A percentile compares a stretch with the other conserved stretches of the same genome.
phyloP scores from a whole-genome alignment of 2,888 invertebrate species.

The Liopterus haemorrhoidalis region DNA sequence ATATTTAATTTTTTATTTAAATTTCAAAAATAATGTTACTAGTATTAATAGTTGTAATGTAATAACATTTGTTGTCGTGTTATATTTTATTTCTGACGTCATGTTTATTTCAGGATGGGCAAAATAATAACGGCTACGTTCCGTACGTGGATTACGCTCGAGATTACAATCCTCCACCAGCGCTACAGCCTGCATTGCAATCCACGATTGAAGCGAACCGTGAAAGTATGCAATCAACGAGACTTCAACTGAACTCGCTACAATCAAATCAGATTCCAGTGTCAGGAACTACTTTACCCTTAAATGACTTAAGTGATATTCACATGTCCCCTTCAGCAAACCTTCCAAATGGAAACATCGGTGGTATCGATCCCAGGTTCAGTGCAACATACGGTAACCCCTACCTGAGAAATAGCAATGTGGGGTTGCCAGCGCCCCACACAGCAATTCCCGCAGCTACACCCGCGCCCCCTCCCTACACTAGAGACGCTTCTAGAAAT shows the following conservation, averaged over 20 bases:
- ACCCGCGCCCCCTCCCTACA: slow-evolving; percentile 73
- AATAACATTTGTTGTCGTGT: background rate
- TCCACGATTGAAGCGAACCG: slow-evolving; percentile 48
- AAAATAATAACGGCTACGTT: slow-evolving; percentile 78
- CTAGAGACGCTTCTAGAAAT: slow-evolving; percentile 41
- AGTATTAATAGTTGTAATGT: no score
- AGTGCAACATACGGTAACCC: slow-evolving; percentile 88
- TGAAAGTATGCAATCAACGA: slow-evolving; percentile 45
- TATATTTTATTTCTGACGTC: no score
- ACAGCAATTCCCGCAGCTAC: slow-evolving; percentile 64
- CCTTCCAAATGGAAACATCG: slow-evolving; percentile 42
- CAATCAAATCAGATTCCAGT: slow-evolving; percentile 41
- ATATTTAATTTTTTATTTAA: slow-evolving; percentile 12
- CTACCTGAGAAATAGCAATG: slow-evolving; percentile 66
- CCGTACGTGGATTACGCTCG: slow-evolving; percentile 84
- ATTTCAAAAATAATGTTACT: no score
- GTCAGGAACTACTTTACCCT: slow-evolving; percentile 38
- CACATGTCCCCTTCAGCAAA: slow-evolving; percentile 38
- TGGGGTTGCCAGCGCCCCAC: slow-evolving; percentile 57
- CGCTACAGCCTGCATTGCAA: slow-evolving; percentile 51
- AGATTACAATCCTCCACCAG: slow-evolving; percentile 80
- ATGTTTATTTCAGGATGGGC: slow-evolving; percentile 60
- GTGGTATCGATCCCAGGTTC: slow-evolving; percentile 71
- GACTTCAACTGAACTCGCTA: slow-evolving; percentile 44
- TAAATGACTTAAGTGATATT: slow-evolving; percentile 42